These are phyloP conservation scores for Drosophila ercepeae DNA, from an alignment of 1,140 invertebrate species.

Conservation along the genomic window DNA sequence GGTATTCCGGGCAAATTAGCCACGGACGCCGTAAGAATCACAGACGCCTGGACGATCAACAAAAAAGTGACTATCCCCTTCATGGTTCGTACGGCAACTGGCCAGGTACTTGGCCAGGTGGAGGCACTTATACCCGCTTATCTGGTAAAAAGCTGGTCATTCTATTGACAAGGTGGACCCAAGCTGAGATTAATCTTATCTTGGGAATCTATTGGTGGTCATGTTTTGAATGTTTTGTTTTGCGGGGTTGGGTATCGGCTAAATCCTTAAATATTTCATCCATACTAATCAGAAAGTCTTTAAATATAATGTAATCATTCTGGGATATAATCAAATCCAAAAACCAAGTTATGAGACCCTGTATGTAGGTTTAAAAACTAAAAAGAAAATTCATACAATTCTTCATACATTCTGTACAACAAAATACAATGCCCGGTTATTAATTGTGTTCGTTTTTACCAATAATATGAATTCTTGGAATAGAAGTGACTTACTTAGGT, in stretches of 20 bases:
- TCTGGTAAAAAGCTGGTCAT: constrained; percentile 17
- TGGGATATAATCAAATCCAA: neutral
- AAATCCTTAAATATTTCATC: neutral
- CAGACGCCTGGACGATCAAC: constrained; percentile 18
- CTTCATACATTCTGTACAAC: too few relatives aligned
- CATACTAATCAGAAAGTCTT: neutral
- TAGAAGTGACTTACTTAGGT: too few relatives aligned
- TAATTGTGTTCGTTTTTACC: neutral
- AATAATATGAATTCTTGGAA: neutral
- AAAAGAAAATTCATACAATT: too few relatives aligned
- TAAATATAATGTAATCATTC: neutral
- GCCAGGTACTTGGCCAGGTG: neutral
- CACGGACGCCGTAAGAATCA: constrained; percentile 36
- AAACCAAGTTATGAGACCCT: neutral
- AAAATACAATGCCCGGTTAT: too few relatives aligned
- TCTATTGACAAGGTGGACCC: constrained; percentile 17
- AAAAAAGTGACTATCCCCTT: constrained; percentile 43
- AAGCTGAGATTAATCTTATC: constrained; percentile 30
- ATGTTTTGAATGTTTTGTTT: neutral
- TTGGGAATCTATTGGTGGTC: constrained; percentile 1
- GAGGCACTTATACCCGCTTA: constrained; percentile 60
- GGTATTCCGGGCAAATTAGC: constrained; percentile 67
- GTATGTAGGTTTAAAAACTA: neutral
- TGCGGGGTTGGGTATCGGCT: neutral
- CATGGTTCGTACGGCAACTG: constrained; percentile 52